Percentiles rank a stretch among this genome's conserved stretches.
Conservation (phyloP, 1,140 invertebrate genomes). For the Drosophila pallidifrons region DNA sequence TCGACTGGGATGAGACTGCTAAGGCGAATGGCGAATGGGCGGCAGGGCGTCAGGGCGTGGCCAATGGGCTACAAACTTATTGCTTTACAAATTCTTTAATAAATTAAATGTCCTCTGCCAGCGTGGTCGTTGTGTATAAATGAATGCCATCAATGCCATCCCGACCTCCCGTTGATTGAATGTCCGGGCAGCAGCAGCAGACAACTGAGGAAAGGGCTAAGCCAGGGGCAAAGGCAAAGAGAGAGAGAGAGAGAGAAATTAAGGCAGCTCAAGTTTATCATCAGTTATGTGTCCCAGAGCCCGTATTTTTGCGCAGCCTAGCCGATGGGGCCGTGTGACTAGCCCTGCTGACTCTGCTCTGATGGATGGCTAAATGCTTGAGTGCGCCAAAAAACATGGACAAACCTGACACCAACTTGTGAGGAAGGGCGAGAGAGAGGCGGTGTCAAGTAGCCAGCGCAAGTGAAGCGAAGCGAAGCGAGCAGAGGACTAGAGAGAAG, state of each 20-base stretch:
- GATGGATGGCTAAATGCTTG: constrained; percentile 49
- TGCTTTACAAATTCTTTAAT: constrained; percentile 83
- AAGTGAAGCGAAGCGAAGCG: not conserved
- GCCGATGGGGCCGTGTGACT: not conserved
- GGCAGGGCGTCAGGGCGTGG: constrained; percentile 21
- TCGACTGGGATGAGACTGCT: constrained; percentile 53
- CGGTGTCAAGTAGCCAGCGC: constrained; percentile 24
- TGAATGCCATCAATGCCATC: constrained; percentile 57
- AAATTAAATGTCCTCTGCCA: constrained; percentile 74
- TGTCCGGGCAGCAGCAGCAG: not conserved
- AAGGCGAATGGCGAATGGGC: constrained; percentile 6
- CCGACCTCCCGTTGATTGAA: constrained; percentile 42
- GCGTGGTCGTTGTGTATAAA: constrained; percentile 27
- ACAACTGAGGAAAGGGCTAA: not conserved
- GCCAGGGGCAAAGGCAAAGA: no score
- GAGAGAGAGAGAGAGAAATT: not conserved
- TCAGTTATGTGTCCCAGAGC: constrained; percentile 49
- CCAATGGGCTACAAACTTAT: constrained; percentile 67
- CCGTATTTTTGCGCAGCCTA: not conserved
- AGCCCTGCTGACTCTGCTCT: constrained; percentile 15
- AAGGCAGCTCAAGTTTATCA: constrained; percentile 68
- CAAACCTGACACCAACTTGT: constrained; percentile 17
- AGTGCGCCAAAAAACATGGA: constrained; percentile 38
- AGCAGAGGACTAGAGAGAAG: not conserved
- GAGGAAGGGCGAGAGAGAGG: not conserved